These are phyloP conservation scores for Drosophila varians DNA, from an alignment of 1,140 invertebrate species.

Conservation along the genomic window DNA sequence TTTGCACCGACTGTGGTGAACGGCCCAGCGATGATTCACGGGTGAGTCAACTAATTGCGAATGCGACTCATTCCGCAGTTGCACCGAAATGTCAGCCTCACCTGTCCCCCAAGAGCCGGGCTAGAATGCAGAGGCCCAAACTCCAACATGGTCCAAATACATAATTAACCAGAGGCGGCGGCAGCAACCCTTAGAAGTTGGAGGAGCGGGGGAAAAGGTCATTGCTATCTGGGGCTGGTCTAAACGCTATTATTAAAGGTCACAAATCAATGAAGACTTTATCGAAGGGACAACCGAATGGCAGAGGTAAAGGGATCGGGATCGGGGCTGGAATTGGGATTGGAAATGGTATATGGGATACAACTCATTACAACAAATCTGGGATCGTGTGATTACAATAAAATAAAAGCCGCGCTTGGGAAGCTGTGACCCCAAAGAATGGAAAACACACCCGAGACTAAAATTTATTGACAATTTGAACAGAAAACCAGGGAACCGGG, in stretches of 20 bases:
- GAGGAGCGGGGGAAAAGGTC: conserved; percentile 56
- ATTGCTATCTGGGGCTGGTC: conserved; percentile 50
- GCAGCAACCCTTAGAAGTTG: conserved; percentile 73
- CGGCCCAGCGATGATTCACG: conserved; percentile 49
- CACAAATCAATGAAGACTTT: conserved; percentile 82
- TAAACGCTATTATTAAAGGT: conserved; percentile 82
- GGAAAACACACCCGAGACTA: conserved; percentile 52
- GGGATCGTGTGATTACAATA: conserved; percentile 67
- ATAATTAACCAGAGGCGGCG: conserved; percentile 61
- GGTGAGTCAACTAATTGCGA: conserved; percentile 64
- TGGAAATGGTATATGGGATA: conserved; percentile 7
- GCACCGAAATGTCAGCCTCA: conserved; percentile 29
- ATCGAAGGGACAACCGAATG: conserved; percentile 55
- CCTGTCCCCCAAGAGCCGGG: conserved; percentile 24
- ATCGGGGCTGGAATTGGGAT: no score
- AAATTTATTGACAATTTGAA: conserved; percentile 74
- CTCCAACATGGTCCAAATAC: conserved; percentile 54
- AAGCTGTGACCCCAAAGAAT: conserved; percentile 40
- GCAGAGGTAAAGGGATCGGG: conserved; percentile 13
- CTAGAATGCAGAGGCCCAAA: not conserved
- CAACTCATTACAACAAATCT: conserved; percentile 68
- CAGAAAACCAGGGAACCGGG: not conserved
- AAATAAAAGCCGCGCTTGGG: conserved; percentile 38
- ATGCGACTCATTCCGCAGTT: conserved; percentile 35
- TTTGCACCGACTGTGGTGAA: conserved; percentile 53